Evolutionary conservation across 2,888 invertebrate genomes (phyloP), one percentile per base, ranked within the genome.

Genomic region (Rhamphomyia laevipes): DNA sequence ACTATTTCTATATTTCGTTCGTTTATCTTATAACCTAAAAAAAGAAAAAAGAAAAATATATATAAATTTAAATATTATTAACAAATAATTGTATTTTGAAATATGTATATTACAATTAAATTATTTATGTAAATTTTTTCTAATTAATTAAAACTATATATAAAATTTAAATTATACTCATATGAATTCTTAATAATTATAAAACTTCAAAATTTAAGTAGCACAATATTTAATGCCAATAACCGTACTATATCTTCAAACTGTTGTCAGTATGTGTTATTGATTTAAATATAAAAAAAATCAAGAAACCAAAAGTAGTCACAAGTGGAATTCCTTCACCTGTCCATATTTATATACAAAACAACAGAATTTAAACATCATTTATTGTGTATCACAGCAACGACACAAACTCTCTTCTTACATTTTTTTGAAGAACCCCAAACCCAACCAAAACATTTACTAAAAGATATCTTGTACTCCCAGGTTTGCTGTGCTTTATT

Each of bases 11-110:
- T 35, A 35, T 35, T 33, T 47, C 46, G 42, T 43, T 46, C 41
- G 43, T 50, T 46, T 46, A 30, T 18, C 31, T 46, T 35, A 40
- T 16, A 44, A 50, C 43, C 50, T 50, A 40, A 4, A 49, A 46
- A 46, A 43, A 17, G 23, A 21, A 33, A 23, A 21, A n/a, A n/a
- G n/a, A 44, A 30, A 16, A 30, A 13, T 44, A 6, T 13, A n/a
- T n/a, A 9, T 44, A 21, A 43, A 9, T 21, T 16, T 30, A 21
- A 10, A 44, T 23, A 6, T 3, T 13, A 5, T 13, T 33, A 33
- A 13, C 7, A 33, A 9, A 9, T 30, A 30, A 9, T 30, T 9
- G 30, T 30, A 30, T 6, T 30, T 9, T 30, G 6, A 30, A 30
- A 30, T 13, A 33, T 33, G 33, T 33, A 3, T 4, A 21, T 21